These are phyloP conservation scores for Chrysina gloriosa DNA, from an alignment of 2,888 invertebrate genomes.

Conservation along the genomic window DNA sequence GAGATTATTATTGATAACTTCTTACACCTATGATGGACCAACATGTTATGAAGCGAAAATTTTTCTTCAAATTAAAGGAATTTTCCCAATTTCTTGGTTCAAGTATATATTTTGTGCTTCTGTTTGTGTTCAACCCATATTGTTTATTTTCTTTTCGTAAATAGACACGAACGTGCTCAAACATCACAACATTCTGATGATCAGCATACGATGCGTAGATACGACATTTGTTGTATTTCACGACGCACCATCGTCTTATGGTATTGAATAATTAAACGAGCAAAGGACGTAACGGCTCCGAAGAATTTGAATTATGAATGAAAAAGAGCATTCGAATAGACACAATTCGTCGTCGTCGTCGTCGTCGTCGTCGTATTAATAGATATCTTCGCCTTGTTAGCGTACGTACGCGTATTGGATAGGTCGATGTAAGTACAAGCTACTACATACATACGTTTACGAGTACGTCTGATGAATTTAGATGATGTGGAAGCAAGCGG, in stretches of 20 bases:
- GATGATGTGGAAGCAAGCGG: background rate
- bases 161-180: background rate
- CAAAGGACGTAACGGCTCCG: background rate
- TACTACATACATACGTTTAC: background rate
- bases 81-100: too few species aligned
- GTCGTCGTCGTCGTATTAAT: slow-evolving; percentile 4
- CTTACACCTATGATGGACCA: too few species aligned
- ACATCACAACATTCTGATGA: too few species aligned
- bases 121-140: too few species aligned
- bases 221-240: background rate
- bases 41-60: too few species aligned
- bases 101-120: too few species aligned
- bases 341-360: background rate
- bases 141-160: too few species aligned
- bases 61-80: too few species aligned
- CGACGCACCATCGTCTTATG: background rate
- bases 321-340: slow-evolving; percentile 6
- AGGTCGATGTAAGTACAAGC: background rate
- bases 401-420: background rate
- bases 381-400: background rate
- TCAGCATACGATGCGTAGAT: too few species aligned
- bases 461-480: background rate
- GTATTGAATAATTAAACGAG: slow-evolving; percentile 17
- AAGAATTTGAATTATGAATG: slow-evolving; percentile 26
- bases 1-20: too few species aligned